A percentile compares a stretch with the other conserved stretches of the same genome.
phyloP scores from a whole-genome alignment of 2,113 vertebrate genomes.

The Peromyscus polionotus region DNA sequence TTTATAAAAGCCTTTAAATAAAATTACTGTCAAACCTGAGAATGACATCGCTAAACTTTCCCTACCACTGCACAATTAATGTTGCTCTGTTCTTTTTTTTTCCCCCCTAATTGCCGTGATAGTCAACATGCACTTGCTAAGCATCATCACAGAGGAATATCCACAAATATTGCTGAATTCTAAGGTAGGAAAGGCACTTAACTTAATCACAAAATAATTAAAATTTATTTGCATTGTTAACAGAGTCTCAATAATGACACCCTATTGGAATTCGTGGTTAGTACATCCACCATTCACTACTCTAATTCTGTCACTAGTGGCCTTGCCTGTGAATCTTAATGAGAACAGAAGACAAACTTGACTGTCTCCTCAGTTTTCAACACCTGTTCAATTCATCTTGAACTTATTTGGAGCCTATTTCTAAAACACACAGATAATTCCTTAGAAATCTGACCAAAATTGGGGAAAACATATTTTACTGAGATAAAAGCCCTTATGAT shows the following conservation, averaged over 20 bases:
- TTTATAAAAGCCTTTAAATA: slow-evolving; percentile 81
- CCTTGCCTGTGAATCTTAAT: neutral
- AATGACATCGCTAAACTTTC: slow-evolving; percentile 72
- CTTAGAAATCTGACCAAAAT: slow-evolving; percentile 4
- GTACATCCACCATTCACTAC: neutral
- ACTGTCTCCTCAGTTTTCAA: slow-evolving; percentile 24
- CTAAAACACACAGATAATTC: neutral
- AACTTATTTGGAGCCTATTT: neutral
- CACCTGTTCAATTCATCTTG: neutral
- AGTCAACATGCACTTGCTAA: slow-evolving; percentile 34
- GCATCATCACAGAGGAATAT: neutral
- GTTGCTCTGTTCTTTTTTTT: slow-evolving; percentile 45
- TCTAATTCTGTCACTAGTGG: slow-evolving; percentile 32
- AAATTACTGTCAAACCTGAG: slow-evolving; percentile 72
- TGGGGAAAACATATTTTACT: neutral
- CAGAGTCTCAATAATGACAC: slow-evolving; percentile 33
- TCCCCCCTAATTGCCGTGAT: neutral
- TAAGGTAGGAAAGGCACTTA: slow-evolving; percentile 24
- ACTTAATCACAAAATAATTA: slow-evolving; percentile 49
- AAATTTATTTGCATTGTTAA: slow-evolving; percentile 46
- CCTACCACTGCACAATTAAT: slow-evolving; percentile 48
- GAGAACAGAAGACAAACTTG: neutral
- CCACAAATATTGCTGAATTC: neutral
- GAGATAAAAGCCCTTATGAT: neutral
- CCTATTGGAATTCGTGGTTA: slow-evolving; percentile 30